Base-by-base conservation (phyloP, 1,140 invertebrate species). In the Diabrotica undecimpunctata region DNA sequence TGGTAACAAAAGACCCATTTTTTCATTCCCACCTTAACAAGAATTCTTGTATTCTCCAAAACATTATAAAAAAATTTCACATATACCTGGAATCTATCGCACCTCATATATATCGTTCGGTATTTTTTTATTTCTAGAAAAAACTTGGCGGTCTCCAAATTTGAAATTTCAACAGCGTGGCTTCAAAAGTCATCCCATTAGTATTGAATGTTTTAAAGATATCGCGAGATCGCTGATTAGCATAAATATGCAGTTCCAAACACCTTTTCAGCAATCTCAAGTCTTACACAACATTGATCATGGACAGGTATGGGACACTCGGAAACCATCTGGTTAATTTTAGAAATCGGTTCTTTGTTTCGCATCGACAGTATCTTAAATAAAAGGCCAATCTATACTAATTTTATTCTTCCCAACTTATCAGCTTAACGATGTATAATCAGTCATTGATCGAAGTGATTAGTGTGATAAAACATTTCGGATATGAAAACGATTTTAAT, bases 201-300 rank as follows among this genome's bases (percentile, higher is more conserved):
- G 64, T 60, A 59, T 54, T 58, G 55, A 64, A 64, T 64, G 10
- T 64, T 51, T 64, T 50, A 61, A 50, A 60, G 50, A 14, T 52
- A 14, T 56, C 62, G 39, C 14, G 11, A 54, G 54, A 25, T 10
- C 13, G 36, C 6, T 12, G 59, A 67, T 67, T 67, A 59, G 56
- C 66, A 67, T 67, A 67, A 67, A 64, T 67, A 67, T 64, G 66
- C 46, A 37, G 61, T 59, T 50, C 8, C 66, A 56, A 67, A 67
- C 62, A 67, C 66, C 66, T 67, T 61, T 61, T 38, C 66, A 25
- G 46, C 62, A 59, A 64, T 41, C 65, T 61, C 54, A 62, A 57
- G 36, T 66, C 54, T 11, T 50, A 51, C 25, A 35, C 39, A 46
- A 38, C 52, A 64, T 67, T 61, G 66, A 67, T 67, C 64, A 67